Evolutionary conservation across 2,113 vertebrate genomes (phyloP).

Genomic region (Aythya baeri): DNA sequence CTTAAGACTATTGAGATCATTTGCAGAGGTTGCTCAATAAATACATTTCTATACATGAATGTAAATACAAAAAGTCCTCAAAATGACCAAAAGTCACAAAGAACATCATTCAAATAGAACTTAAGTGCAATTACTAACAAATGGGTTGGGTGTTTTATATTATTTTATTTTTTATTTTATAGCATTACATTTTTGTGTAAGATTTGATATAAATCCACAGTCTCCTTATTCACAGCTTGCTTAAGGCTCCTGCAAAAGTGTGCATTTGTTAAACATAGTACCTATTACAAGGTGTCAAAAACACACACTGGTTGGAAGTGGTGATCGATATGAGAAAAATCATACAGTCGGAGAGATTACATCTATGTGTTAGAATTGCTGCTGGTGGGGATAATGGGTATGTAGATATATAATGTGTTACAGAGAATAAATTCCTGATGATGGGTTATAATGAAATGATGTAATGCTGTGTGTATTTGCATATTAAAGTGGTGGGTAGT

Average conservation of each 20-base stretch:
- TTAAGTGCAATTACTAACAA: background rate
- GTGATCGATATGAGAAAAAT: background rate
- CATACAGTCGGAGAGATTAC: background rate
- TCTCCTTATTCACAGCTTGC: background rate
- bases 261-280: background rate
- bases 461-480: background rate
- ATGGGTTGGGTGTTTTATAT: background rate
- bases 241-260: background rate
- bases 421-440: background rate
- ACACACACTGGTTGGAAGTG: background rate
- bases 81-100: background rate
- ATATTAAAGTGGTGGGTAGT: slow-evolving; percentile 46
- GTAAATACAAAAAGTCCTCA: background rate
- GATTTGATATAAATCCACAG: background rate
- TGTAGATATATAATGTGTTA: background rate
- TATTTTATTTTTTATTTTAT: too few species aligned
- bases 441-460: background rate
- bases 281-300: background rate
- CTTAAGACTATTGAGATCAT: background rate
- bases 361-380: background rate
- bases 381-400: background rate
- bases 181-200: background rate
- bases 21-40: background rate
- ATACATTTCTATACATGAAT: background rate
- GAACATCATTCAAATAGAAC: background rate